Base-by-base conservation (phyloP, 2,888 invertebrate genomes). In the Frankliniella fusca region DNA sequence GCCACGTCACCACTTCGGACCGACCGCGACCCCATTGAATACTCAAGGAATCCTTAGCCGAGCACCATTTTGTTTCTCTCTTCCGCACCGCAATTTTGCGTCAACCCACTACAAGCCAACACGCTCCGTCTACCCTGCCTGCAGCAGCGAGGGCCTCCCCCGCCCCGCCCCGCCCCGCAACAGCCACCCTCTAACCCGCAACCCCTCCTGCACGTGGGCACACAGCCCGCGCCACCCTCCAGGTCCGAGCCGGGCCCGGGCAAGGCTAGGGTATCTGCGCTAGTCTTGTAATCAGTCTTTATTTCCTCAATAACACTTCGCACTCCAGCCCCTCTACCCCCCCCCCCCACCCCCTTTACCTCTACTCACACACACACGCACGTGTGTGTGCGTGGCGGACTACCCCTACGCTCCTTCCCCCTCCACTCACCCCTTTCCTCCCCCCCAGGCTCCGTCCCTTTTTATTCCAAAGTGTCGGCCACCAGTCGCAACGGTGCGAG, bases 271-370 rank as follows among this genome's bases (percentile, higher is more conserved):
- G 61, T 76, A 27, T 27, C 70, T 12, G 70, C 70, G 12, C 70
- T 76, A 5, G 23, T 70, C 70, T 23, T 23, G 23, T 76, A 76
- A 76, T 76, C 70, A 76, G 70, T 76, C 70, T 76, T 76, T 76
- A 76, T 76, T 76, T 27, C 70, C 27, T 76, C 70, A 76, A 76
- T 76, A 76, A 38, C 27, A 76, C 23, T 27, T 11, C 23, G 70
- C 61, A 61, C 61, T 61, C 18, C 61, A 61, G 18, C 15, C 61
- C 61, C 61, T 18, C 61, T 7, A 11, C 70, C n/a, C 70, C 70
- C 27, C 8, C 8, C 23, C 23, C 23, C 70, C 70, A 76, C 70
- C 54, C 20, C 20, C 15, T 12, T 12, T 54, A 7, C 20, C 15
- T 0, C 12, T 1, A 7, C 38, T 38, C 38, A 12, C 61, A 61